Conservation (phyloP, 2,113 vertebrate genomes). For the Piprites chloris region DNA sequence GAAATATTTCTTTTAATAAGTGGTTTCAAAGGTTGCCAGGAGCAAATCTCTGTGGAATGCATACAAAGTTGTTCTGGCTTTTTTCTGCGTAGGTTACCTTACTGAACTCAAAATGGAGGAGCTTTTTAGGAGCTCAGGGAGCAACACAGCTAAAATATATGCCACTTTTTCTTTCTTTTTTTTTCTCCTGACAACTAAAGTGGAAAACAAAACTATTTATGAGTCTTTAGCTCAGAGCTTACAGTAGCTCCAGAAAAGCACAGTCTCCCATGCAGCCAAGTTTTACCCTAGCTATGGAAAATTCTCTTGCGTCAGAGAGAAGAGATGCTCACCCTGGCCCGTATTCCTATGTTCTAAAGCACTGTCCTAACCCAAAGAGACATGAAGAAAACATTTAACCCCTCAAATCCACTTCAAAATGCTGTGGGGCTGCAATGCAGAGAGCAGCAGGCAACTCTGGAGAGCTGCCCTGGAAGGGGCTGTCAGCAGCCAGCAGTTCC, state of each 20-base stretch:
- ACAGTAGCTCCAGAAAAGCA: background rate
- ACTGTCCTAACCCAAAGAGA: background rate
- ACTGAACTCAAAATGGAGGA: background rate
- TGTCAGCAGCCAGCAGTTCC: background rate
- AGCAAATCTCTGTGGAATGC: background rate
- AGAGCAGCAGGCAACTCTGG: background rate
- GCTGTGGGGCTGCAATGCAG: background rate
- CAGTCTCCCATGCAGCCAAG: background rate
- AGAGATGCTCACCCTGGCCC: background rate
- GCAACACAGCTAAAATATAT: background rate
- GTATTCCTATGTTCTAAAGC: background rate
- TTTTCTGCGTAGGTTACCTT: background rate
- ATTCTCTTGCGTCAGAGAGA: background rate
- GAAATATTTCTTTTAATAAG: constrained; percentile 10
- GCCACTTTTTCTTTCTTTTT: background rate
- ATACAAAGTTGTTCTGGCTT: background rate
- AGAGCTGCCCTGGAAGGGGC: background rate
- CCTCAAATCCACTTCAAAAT: background rate
- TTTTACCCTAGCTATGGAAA: background rate
- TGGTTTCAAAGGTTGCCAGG: background rate
- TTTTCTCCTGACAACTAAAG: background rate
- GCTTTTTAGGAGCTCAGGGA: background rate
- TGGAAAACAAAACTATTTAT: background rate
- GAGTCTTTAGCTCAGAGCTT: background rate
- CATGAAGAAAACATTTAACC: background rate